Percentiles rank a stretch among this genome's conserved stretches.
phyloP scores from a whole-genome alignment of 2,888 invertebrate genomes.

The Eupeodes latifasciatus region DNA sequence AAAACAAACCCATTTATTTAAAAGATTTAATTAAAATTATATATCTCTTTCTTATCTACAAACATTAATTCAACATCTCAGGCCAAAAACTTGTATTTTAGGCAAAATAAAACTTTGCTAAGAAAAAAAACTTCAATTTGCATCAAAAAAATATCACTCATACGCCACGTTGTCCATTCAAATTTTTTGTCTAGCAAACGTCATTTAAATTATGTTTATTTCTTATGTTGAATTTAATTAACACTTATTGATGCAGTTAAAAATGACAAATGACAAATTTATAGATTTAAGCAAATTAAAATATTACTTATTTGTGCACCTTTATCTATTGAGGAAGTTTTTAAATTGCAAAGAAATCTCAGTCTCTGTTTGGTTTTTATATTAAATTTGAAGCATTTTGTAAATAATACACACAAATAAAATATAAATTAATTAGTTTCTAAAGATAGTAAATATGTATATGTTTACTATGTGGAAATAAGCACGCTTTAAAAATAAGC shows the following conservation, averaged over 20 bases:
- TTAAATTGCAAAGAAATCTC: not conserved
- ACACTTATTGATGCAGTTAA: not conserved
- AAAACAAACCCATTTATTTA: too few species aligned
- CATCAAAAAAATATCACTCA: slow-evolving; percentile 1
- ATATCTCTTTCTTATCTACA: too few species aligned
- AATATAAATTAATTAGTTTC: not conserved
- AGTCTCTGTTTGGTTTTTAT: not conserved
- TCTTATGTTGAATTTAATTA: not conserved
- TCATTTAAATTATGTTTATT: too few species aligned
- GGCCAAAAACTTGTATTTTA: too few species aligned
- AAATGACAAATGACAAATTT: not conserved
- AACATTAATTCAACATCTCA: too few species aligned
- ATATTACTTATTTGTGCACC: not conserved
- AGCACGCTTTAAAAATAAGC: slow-evolving; percentile 14
- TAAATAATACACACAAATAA: not conserved
- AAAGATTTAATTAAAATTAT: too few species aligned
- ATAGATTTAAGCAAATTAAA: not conserved
- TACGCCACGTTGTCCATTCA: not conserved
- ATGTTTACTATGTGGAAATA: not conserved
- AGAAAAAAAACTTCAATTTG: too few species aligned
- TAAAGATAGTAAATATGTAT: not conserved
- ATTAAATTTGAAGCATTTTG: not conserved
- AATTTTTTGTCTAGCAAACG: too few species aligned
- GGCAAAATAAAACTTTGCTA: too few species aligned
- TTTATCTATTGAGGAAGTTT: slow-evolving; percentile 8